Base-by-base conservation (phyloP, 1,140 invertebrate species). In the Drosophila equinoxialis region DNA sequence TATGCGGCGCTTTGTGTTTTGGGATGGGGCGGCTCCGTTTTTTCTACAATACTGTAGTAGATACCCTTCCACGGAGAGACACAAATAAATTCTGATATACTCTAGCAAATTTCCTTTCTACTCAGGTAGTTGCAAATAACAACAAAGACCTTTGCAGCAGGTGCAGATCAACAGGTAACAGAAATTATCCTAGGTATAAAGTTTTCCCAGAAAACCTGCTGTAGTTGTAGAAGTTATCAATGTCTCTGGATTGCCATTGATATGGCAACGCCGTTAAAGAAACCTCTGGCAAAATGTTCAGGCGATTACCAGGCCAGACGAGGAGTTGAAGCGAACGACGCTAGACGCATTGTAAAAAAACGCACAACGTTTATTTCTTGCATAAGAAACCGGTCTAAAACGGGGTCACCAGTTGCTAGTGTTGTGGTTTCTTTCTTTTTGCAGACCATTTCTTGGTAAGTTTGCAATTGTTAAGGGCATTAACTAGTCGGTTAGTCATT, bases 1-100 rank as follows among this genome's bases (percentile, higher is more conserved):
- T 79, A 86, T 78, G 78, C 82, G 79, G 83, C 82, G 71, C 83
- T 86, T 85, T 85, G 83, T 83, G 82, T 85, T 65, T 62, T 76
- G 37, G 37, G 37, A 10, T 39, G 71, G 37, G 10, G 10, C 37
- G 13, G 71, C 55, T 72, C 63, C 60, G 60, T 65, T 74, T 62
- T 20, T 51, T 51, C 17, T 42, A 23, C n/a, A 33, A 10, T 72
- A 78, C 70, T 57, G 8, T 37, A 11, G 7, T 11, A 14, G n/a
- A 81, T 75, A 78, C 70, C 62, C 81, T 85, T 10, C 1, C 5
- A 42, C 26, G 14, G 10, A 59, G 33, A 37, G 33, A 8, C 45
- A 11, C 8, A 20, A 51, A 23, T 11, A 11, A 64, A 6, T 17
- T 26, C 23, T 10, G 17, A 20, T 57, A 11, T 37, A 6, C 2